Percentiles rank a stretch among this genome's conserved stretches.
phyloP scores from a whole-genome alignment of 2,888 invertebrate species.

The Apamea crenata region DNA sequence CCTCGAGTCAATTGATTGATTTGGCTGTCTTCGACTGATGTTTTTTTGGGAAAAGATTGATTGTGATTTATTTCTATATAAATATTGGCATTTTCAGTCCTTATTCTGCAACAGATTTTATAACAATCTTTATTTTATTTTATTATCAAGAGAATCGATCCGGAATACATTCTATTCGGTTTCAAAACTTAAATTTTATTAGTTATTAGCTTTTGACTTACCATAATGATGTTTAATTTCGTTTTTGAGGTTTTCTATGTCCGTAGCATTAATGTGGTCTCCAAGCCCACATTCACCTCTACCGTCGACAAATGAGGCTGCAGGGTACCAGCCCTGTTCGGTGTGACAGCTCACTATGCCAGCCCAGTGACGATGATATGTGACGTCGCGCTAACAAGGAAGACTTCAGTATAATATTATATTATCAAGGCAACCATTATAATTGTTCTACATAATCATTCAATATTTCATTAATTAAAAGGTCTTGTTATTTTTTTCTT shows the following conservation, averaged over 20 bases:
- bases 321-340: constrained; percentile 93
- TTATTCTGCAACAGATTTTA: neutral
- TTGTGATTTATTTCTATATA: neutral
- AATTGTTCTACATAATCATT: neutral
- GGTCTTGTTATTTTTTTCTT: neutral
- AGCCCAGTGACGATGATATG: constrained; percentile 87
- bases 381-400: constrained; percentile 67
- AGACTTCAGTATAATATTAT: neutral
- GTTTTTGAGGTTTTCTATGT: constrained; percentile 89
- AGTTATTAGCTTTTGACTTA: constrained; percentile 68
- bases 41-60: neutral
- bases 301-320: constrained; percentile 91
- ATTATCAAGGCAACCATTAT: neutral
- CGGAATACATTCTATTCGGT: neutral
- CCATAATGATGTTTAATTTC: constrained; percentile 88
- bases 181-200: neutral
- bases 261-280: constrained; percentile 84
- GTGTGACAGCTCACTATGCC: constrained; percentile 93
- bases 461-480: neutral
- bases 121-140: neutral
- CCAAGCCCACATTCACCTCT: constrained; percentile 90
- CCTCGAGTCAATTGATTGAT: neutral
- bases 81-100: neutral
- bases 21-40: neutral
- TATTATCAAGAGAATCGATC: neutral